Evolutionary conservation across 2,113 vertebrate species (phyloP).

Genomic region (Cebidichthys violaceus): DNA sequence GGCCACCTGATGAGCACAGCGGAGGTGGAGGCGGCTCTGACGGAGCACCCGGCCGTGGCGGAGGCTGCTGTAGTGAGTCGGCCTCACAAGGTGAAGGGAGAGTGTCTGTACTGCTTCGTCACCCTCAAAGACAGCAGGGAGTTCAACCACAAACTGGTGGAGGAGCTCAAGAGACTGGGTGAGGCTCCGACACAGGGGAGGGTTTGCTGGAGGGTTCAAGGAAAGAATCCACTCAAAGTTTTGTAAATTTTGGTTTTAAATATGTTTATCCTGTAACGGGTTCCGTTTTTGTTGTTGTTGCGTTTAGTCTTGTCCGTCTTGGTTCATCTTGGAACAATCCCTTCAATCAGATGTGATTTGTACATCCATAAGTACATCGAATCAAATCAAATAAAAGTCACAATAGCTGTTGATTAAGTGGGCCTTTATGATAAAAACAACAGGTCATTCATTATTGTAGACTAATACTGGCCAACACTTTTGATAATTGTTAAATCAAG

Average conservation of each 20-base stretch:
- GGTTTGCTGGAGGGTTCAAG: background rate
- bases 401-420: background rate
- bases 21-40: constrained; percentile 85
- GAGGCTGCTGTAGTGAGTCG: constrained; percentile 85
- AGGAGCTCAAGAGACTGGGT: constrained; percentile 85
- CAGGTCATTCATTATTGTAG: background rate
- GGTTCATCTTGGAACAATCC: background rate
- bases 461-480: no score
- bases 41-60: constrained; percentile 79
- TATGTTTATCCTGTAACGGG: background rate
- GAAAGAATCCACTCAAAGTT: background rate
- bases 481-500: no score
- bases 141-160: constrained; percentile 77
- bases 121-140: constrained; percentile 81
- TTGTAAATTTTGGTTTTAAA: background rate
- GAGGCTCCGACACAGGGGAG: constrained; percentile 10
- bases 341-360: background rate
- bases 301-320: background rate
- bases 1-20: constrained; percentile 87
- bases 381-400: background rate
- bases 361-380: background rate
- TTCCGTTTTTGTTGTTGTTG: background rate
- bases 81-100: constrained; percentile 86
- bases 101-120: constrained; percentile 88
- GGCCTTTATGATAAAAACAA: background rate